phyloP scores from a whole-genome alignment of 2,113 vertebrate species.

The Bettongia penicillata region DNA sequence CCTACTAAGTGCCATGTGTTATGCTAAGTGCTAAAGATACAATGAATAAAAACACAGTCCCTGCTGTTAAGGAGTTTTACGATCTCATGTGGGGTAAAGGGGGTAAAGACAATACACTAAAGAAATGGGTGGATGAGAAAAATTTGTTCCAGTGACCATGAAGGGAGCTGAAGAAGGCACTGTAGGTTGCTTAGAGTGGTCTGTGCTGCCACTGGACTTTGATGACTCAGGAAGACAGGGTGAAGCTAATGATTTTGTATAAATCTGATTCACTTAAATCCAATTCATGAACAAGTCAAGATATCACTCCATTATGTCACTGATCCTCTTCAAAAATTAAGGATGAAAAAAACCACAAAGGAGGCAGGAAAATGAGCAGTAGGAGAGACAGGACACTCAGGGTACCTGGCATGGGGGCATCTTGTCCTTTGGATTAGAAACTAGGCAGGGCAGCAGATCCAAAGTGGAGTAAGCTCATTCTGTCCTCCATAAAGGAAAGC shows the following conservation, averaged over 20 bases:
- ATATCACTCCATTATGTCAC: not conserved
- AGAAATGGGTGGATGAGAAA: not conserved
- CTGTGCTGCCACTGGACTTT: not conserved
- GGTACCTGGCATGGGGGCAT: not conserved
- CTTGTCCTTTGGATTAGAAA: not conserved
- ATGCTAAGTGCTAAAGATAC: not conserved
- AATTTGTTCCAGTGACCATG: not conserved
- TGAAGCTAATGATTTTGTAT: not conserved
- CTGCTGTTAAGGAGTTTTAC: not conserved
- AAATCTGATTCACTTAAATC: not conserved
- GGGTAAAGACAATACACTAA: not conserved
- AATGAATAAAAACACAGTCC: not conserved
- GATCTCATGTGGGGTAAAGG: not conserved
- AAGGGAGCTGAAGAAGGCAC: not conserved
- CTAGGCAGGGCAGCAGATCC: not conserved
- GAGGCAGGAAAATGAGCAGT: not conserved
- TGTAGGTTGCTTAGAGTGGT: not conserved
- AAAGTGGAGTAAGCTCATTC: not conserved
- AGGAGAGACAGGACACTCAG: not conserved
- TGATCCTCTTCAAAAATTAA: not conserved
- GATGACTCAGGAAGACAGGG: not conserved
- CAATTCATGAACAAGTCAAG: not conserved
- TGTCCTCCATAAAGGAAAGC: not conserved
- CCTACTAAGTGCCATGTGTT: not conserved
- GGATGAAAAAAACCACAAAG: not conserved